Evolutionary conservation across 1,140 invertebrate species (phyloP).

Genomic region (Caerostris darwini): DNA sequence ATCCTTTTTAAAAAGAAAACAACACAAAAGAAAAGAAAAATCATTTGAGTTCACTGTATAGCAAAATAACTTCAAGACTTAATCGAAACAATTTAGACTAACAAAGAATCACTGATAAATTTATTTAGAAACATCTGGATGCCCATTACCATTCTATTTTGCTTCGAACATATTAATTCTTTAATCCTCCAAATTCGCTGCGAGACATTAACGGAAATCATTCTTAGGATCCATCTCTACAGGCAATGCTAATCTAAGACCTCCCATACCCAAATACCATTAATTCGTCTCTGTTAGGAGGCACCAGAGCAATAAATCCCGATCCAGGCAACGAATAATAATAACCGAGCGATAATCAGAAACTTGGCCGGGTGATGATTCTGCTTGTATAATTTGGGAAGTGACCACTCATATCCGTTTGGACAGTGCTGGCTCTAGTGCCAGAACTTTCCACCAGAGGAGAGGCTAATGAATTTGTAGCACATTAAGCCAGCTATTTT

Average conservation of each 20-base stretch:
- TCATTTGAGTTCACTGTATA: no score
- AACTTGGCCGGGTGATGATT: neutral
- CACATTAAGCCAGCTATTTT: slow-evolving; percentile 63
- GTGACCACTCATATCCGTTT: slow-evolving; percentile 22
- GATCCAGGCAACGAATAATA: slow-evolving; percentile 36
- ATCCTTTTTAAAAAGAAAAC: no score
- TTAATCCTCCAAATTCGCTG: neutral
- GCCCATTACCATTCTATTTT: neutral
- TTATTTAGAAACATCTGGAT: no score
- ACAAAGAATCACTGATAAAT: no score
- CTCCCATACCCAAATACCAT: slow-evolving; percentile 13
- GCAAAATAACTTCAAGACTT: no score
- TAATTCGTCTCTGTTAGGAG: neutral
- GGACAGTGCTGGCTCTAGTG: neutral
- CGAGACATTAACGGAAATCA: neutral
- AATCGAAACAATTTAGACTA: no score
- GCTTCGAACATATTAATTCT: neutral
- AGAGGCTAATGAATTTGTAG: slow-evolving; percentile 59
- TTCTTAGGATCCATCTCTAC: neutral
- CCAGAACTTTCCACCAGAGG: neutral
- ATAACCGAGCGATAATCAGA: slow-evolving; percentile 47
- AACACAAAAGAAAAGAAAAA: no score
- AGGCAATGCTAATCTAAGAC: slow-evolving; percentile 12
- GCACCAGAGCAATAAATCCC: slow-evolving; percentile 14
- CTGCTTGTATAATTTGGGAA: slow-evolving; percentile 56